These are phyloP conservation scores for Ormyrus nitidulus DNA, from an alignment of 2,888 invertebrate species.

Conservation along the genomic window DNA sequence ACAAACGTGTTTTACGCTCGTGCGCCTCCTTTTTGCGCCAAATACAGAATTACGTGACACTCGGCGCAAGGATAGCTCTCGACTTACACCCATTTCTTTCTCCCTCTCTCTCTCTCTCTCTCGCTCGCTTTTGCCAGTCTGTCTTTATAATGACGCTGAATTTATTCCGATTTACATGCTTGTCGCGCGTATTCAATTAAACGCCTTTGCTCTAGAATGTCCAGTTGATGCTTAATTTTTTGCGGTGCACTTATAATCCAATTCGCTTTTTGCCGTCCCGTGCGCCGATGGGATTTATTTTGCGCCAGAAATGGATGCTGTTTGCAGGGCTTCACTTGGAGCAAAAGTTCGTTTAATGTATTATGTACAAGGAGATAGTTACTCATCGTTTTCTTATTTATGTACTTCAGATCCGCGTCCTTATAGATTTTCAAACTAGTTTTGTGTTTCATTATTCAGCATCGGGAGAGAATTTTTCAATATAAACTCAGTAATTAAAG, in stretches of 20 bases:
- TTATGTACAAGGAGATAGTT: too few relatives aligned
- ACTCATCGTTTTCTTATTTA: too few relatives aligned
- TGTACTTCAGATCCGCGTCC: too few relatives aligned
- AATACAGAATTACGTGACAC: constrained; percentile 56
- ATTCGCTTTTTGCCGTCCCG: constrained; percentile 29
- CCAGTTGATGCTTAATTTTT: neutral
- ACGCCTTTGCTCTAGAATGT: constrained; percentile 28
- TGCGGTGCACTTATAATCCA: constrained; percentile 7
- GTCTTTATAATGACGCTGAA: constrained; percentile 23
- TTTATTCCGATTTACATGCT: constrained; percentile 38
- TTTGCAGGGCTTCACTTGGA: too few relatives aligned
- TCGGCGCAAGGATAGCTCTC: constrained; percentile 34
- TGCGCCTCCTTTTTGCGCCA: constrained; percentile 57
- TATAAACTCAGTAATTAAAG: too few relatives aligned
- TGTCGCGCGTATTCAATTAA: constrained; percentile 51
- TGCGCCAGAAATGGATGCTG: too few relatives aligned
- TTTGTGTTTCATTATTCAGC: too few relatives aligned
- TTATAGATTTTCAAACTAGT: too few relatives aligned
- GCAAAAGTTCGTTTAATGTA: too few relatives aligned
- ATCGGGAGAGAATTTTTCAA: too few relatives aligned
- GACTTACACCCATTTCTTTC: constrained; percentile 28
- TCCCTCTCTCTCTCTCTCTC: neutral
- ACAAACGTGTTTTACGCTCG: constrained; percentile 61
- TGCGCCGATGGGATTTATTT: neutral
- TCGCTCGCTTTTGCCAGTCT: neutral